Evolutionary conservation across 1,140 invertebrate genomes (phyloP).

Genomic region (Drosophila cardini): DNA sequence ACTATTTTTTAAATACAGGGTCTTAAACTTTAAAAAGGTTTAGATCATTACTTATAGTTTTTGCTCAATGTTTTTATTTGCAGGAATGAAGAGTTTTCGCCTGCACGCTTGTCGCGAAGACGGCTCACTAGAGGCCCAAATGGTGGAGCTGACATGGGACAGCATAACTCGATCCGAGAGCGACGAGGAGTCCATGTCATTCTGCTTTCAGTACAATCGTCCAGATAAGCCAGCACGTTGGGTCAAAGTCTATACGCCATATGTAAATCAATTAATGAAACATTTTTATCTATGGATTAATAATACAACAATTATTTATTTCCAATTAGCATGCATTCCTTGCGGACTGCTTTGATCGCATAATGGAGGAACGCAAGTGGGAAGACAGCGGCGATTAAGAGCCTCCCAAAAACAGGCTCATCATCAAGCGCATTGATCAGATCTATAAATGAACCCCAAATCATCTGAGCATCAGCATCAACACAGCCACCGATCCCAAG

Average conservation of each 20-base stretch:
- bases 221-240: slow-evolving; percentile 92
- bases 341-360: slow-evolving; percentile 96
- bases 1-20: neutral
- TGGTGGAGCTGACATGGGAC: slow-evolving; percentile 94
- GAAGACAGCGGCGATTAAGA: slow-evolving; percentile 90
- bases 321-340: slow-evolving; percentile 93
- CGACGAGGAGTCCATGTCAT: slow-evolving; percentile 95
- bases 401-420: slow-evolving; percentile 15
- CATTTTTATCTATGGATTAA: neutral
- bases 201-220: slow-evolving; percentile 94
- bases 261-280: slow-evolving; percentile 87
- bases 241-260: slow-evolving; percentile 96
- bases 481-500: slow-evolving; percentile 28
- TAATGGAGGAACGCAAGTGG: slow-evolving; percentile 95
- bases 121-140: slow-evolving; percentile 93
- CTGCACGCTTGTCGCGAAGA: slow-evolving; percentile 95
- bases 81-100: slow-evolving; percentile 89
- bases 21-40: neutral
- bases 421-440: slow-evolving; percentile 30
- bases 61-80: neutral
- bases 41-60: neutral
- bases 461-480: slow-evolving; percentile 40
- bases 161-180: slow-evolving; percentile 93
- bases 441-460: slow-evolving; percentile 18
- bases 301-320: neutral